These are phyloP conservation scores for Drosophila ananassae DNA, from an alignment of 1,140 invertebrate genomes.

Conservation along the genomic window DNA sequence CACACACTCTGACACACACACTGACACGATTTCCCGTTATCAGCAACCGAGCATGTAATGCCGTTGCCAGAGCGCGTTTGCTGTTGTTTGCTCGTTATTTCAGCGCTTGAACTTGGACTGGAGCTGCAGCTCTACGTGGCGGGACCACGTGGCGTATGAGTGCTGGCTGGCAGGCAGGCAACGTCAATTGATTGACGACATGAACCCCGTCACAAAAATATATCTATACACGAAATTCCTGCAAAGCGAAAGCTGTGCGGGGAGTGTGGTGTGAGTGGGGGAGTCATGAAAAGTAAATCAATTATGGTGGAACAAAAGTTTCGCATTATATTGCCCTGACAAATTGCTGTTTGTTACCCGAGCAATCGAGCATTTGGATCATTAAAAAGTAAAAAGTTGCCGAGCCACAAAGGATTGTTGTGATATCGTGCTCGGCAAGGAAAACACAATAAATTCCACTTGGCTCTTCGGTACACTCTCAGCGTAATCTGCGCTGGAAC, in stretches of 20 bases:
- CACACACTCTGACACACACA: background rate
- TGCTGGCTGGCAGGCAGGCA: slow-evolving; percentile 42
- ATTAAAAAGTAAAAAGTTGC: slow-evolving; percentile 63
- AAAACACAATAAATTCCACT: slow-evolving; percentile 67
- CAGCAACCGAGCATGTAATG: slow-evolving; percentile 64
- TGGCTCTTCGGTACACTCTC: slow-evolving; percentile 16
- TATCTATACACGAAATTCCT: background rate
- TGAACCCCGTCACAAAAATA: slow-evolving; percentile 24
- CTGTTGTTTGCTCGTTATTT: slow-evolving; percentile 62
- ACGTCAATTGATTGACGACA: slow-evolving; percentile 77
- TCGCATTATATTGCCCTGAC: slow-evolving; percentile 54
- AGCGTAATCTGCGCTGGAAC: slow-evolving; percentile 37
- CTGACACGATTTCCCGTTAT: slow-evolving; percentile 45
- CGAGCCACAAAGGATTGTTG: slow-evolving; percentile 52
- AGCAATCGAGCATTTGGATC: slow-evolving; percentile 57
- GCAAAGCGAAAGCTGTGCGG: background rate
- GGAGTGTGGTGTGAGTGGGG: background rate
- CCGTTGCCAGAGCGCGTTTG: slow-evolving; percentile 34
- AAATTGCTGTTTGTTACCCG: slow-evolving; percentile 66
- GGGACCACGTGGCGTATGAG: slow-evolving; percentile 76
- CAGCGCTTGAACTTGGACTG: slow-evolving; percentile 26
- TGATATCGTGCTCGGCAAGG: slow-evolving; percentile 31
- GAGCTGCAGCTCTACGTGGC: background rate
- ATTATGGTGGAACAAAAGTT: slow-evolving; percentile 64
- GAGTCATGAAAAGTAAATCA: slow-evolving; percentile 66